phyloP scores from a whole-genome alignment of 2,888 invertebrate genomes.

The Leucophenga maculata region DNA sequence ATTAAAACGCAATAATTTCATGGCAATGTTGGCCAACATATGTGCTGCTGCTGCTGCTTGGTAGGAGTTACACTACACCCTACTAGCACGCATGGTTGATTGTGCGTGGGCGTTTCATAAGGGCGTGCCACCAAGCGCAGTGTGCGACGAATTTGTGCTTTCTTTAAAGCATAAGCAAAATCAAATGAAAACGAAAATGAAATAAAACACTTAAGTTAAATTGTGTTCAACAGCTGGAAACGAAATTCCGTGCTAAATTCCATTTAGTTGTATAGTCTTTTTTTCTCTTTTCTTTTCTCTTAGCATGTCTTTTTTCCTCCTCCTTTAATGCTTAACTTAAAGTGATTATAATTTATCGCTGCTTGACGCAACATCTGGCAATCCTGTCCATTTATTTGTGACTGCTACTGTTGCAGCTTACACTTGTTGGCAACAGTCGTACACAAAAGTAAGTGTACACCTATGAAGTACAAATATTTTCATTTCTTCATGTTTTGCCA shows the following conservation, averaged over 20 bases:
- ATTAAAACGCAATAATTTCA: constrained; percentile 64
- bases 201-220: constrained; percentile 55
- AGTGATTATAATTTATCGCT: constrained; percentile 56
- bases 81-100: too few relatives aligned
- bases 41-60: not conserved
- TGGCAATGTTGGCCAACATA: constrained; percentile 21
- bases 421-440: not conserved
- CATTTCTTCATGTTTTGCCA: constrained; percentile 38
- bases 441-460: constrained; percentile 13
- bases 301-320: constrained; percentile 32
- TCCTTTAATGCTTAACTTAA: constrained; percentile 10
- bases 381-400: constrained; percentile 1
- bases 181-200: not conserved
- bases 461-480: not conserved
- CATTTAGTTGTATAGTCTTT: not conserved
- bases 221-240: constrained; percentile 62
- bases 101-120: not conserved
- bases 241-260: constrained; percentile 37
- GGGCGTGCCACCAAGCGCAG: constrained; percentile 8
- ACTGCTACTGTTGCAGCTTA: not conserved
- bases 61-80: too few relatives aligned
- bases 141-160: not conserved
- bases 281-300: constrained; percentile 19
- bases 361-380: constrained; percentile 46
- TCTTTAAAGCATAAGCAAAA: constrained; percentile 38